Evolutionary conservation across 2,797 vertebrate species (phyloP).

Genomic region (Liasis olivaceus): DNA sequence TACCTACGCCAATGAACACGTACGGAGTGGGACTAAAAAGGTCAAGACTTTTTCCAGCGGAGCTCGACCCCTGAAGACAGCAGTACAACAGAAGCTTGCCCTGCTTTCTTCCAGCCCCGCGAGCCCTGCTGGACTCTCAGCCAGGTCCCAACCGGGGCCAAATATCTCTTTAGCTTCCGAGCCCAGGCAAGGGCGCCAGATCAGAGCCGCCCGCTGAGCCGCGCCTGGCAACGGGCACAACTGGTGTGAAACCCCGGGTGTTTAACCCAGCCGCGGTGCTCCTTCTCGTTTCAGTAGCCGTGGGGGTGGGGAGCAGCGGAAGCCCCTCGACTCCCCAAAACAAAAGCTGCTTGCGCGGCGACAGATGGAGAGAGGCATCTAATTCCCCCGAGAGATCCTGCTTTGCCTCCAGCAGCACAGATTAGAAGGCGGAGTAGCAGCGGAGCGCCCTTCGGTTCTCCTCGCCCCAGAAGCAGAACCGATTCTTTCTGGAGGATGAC

Average conservation of each 20-base stretch:
- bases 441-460: background rate
- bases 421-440: background rate
- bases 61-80: background rate
- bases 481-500: background rate
- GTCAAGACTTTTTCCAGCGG: background rate
- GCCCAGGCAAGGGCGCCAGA: background rate
- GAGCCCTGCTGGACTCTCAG: background rate
- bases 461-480: background rate
- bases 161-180: background rate
- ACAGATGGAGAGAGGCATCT: background rate
- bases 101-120: background rate
- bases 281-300: background rate
- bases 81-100: background rate
- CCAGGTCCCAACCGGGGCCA: background rate
- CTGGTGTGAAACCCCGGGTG: background rate
- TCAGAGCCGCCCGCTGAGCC: background rate
- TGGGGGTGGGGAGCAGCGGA: fast-evolving
- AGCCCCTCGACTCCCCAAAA: background rate
- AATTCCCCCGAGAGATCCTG: background rate
- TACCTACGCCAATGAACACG: background rate
- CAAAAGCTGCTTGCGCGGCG: background rate
- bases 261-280: background rate
- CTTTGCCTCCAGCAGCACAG: background rate
- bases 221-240: background rate
- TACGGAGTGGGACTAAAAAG: background rate